Evolutionary conservation across 2,888 invertebrate species (phyloP).

Genomic region (Drosophila monieri): DNA sequence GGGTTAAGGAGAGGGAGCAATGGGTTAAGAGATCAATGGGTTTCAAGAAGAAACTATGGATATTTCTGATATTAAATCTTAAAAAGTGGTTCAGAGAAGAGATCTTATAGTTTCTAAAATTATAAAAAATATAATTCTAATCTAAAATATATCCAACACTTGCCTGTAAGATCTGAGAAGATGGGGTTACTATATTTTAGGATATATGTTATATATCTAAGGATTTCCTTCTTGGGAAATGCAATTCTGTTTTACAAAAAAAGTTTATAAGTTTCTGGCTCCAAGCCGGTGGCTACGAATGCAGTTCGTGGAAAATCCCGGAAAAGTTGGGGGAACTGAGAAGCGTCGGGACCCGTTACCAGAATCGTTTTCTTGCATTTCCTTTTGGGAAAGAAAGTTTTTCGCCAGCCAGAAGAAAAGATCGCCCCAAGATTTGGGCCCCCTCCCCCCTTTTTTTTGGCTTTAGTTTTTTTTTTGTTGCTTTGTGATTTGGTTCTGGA

Average conservation of each 20-base stretch:
- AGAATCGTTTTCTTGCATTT: constrained; percentile 64
- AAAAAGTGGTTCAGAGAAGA: too few relatives aligned
- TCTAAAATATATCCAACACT: too few relatives aligned
- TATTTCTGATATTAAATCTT: too few relatives aligned
- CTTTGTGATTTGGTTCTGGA: constrained; percentile 34
- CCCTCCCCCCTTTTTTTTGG: neutral
- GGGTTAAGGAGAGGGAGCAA: too few relatives aligned
- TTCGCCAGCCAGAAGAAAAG: constrained; percentile 46
- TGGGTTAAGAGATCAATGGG: too few relatives aligned
- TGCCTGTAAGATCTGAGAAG: too few relatives aligned
- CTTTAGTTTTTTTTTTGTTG: neutral
- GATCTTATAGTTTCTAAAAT: too few relatives aligned
- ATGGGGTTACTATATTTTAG: too few relatives aligned
- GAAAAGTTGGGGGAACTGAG: neutral
- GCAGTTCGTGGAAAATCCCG: constrained; percentile 2
- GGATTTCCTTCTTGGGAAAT: neutral
- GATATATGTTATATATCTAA: too few relatives aligned
- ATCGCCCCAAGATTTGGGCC: constrained; percentile 40
- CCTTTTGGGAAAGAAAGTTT: constrained; percentile 65
- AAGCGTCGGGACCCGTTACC: constrained; percentile 22
- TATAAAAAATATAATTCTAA: too few relatives aligned
- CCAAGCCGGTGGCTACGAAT: constrained; percentile 32
- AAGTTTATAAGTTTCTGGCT: too few relatives aligned
- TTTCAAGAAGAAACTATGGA: too few relatives aligned
- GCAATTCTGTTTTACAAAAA: neutral